Conservation (phyloP, 2,113 vertebrate genomes). For the Aythya baeri region DNA sequence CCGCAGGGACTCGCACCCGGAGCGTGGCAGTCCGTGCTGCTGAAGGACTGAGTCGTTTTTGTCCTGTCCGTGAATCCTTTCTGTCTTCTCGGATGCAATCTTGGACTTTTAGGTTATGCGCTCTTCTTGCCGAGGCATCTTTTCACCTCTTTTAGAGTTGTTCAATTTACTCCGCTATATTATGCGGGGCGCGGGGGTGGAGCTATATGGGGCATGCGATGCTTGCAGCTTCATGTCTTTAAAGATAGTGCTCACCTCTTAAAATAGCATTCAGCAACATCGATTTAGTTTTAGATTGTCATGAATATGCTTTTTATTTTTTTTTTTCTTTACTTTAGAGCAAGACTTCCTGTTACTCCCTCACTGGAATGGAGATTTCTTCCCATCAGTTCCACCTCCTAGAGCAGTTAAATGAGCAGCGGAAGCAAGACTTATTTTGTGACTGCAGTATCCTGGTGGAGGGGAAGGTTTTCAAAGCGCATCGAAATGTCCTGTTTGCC, state of each 20-base stretch:
- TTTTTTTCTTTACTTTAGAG: neutral
- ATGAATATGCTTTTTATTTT: accelerated
- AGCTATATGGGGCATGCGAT: accelerated
- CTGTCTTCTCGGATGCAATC: accelerated
- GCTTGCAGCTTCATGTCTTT: accelerated
- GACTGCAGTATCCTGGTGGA: slow-evolving; percentile 91
- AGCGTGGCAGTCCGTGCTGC: neutral
- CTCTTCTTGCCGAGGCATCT: neutral
- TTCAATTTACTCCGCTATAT: neutral
- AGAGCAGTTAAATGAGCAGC: slow-evolving; percentile 91
- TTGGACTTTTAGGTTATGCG: accelerated
- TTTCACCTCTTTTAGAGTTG: neutral
- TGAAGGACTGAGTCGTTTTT: no score
- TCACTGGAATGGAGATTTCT: slow-evolving; percentile 87
- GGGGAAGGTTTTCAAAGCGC: slow-evolving; percentile 90
- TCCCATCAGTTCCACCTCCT: slow-evolving; percentile 90
- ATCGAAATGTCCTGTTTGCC: slow-evolving; percentile 91
- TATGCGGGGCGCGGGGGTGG: neutral
- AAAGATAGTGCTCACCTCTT: neutral
- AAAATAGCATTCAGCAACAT: neutral
- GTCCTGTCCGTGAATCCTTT: accelerated
- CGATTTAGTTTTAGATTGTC: neutral
- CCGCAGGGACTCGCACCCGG: accelerated
- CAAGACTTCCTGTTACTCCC: neutral
- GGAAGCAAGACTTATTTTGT: slow-evolving; percentile 90